Conservation (phyloP, 2,113 vertebrate genomes). For the Heterocephalus glaber region DNA sequence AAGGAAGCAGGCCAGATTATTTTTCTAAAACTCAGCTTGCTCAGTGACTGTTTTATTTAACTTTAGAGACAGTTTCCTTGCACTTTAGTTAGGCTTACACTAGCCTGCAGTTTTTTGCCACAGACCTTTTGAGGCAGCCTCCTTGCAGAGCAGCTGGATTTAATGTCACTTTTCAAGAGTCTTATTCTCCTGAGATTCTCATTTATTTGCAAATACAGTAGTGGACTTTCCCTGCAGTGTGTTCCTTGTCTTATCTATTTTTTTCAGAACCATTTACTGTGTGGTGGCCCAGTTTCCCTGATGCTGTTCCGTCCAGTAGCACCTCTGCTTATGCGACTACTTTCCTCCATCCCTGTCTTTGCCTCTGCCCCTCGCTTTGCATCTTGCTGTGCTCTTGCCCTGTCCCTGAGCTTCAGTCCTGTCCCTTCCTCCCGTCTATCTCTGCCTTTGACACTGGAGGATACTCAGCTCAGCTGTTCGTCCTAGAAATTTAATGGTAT, state of each 20-base stretch:
- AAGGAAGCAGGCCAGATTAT: neutral
- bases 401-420: neutral
- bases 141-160: neutral
- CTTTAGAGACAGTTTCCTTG: neutral
- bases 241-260: neutral
- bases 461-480: neutral
- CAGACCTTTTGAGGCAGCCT: neutral
- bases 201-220: neutral
- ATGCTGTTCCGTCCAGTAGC: fast-evolving
- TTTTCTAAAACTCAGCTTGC: neutral
- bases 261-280: neutral
- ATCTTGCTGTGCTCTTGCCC: neutral
- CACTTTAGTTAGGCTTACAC: neutral
- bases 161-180: neutral
- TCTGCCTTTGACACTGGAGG: neutral
- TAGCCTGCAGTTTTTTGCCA: neutral
- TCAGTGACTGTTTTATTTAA: neutral
- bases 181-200: neutral
- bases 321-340: too few species aligned
- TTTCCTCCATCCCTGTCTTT: neutral
- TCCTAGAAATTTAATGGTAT: neutral
- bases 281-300: neutral
- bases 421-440: neutral
- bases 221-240: neutral
- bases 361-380: neutral